phyloP scores from a whole-genome alignment of 2,888 invertebrate species.

The Myopa testacea region DNA sequence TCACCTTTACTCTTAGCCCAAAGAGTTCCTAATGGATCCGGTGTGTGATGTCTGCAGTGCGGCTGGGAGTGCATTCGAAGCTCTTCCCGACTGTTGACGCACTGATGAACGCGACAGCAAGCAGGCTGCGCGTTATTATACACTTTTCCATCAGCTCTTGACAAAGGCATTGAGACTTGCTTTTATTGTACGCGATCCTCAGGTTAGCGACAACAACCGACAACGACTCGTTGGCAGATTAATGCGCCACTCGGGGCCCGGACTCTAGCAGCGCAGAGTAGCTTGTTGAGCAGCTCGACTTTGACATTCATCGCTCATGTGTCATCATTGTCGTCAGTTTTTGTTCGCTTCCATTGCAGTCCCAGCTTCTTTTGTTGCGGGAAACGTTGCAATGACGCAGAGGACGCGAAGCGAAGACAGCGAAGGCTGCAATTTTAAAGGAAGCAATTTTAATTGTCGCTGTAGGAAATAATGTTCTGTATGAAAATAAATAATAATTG shows the following conservation, averaged over 20 bases:
- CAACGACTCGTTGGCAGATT: slow-evolving; percentile 30
- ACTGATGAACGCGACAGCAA: background rate
- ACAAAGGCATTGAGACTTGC: slow-evolving; percentile 33
- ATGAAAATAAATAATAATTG: too few relatives aligned
- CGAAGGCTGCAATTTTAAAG: background rate
- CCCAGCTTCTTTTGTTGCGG: slow-evolving; percentile 3
- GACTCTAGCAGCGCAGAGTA: background rate
- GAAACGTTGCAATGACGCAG: background rate
- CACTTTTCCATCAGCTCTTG: slow-evolving; percentile 27
- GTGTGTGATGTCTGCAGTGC: slow-evolving; percentile 10
- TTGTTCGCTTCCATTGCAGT: background rate
- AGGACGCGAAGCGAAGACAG: slow-evolving; percentile 13
- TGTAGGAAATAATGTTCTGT: too few relatives aligned
- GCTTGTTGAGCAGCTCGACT: slow-evolving; percentile 30
- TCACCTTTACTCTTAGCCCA: background rate
- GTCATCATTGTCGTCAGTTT: slow-evolving; percentile 20
- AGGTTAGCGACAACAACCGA: slow-evolving; percentile 20
- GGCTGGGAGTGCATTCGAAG: background rate
- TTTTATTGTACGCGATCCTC: slow-evolving; percentile 29
- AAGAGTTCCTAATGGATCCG: background rate
- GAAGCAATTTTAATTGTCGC: slow-evolving; percentile 25
- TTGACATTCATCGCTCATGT: slow-evolving; percentile 40
- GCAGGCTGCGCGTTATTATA: slow-evolving; percentile 18
- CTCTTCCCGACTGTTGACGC: too few relatives aligned
- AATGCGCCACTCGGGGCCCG: slow-evolving; percentile 10